A percentile compares a stretch with the other conserved stretches of the same genome.
phyloP scores from a whole-genome alignment of 2,797 vertebrate species.

The Eospalax fontanierii region DNA sequence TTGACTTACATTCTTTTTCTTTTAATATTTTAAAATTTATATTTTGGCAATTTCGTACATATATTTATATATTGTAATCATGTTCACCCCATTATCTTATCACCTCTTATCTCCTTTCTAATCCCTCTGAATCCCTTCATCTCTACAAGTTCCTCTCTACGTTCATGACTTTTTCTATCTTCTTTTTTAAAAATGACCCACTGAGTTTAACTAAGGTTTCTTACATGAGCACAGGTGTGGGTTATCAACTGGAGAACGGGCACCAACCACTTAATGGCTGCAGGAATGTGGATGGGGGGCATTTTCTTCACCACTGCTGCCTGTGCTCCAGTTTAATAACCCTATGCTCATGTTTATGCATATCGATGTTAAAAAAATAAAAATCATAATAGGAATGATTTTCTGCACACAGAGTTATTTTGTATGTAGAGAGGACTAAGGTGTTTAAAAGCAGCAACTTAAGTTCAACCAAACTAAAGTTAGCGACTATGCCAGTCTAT shows the following conservation, averaged over 20 bases:
- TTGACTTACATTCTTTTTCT: too few species aligned
- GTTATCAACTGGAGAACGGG: neutral
- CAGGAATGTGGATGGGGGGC: too few species aligned
- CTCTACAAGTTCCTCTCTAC: too few species aligned
- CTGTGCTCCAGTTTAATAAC: neutral
- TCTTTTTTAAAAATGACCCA: neutral
- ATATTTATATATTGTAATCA: neutral
- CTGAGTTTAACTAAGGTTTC: neutral
- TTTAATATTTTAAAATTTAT: neutral
- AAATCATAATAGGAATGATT: neutral
- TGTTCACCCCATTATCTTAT: neutral
- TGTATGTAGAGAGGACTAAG: neutral
- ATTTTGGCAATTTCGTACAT: neutral
- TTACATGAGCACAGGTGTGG: neutral
- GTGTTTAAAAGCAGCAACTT: neutral
- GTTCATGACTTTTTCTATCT: neutral
- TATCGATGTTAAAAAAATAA: neutral
- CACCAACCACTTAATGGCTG: neutral
- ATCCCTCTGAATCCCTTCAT: neutral
- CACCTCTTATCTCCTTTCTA: neutral
- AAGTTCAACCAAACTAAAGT: neutral
- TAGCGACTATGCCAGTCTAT: neutral
- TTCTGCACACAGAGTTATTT: slow-evolving; percentile 37
- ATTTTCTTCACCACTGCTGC: neutral
- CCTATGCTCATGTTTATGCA: neutral